Conservation (phyloP, 2,113 vertebrate species). For the Sinocyclocheilus anophthalmus region DNA sequence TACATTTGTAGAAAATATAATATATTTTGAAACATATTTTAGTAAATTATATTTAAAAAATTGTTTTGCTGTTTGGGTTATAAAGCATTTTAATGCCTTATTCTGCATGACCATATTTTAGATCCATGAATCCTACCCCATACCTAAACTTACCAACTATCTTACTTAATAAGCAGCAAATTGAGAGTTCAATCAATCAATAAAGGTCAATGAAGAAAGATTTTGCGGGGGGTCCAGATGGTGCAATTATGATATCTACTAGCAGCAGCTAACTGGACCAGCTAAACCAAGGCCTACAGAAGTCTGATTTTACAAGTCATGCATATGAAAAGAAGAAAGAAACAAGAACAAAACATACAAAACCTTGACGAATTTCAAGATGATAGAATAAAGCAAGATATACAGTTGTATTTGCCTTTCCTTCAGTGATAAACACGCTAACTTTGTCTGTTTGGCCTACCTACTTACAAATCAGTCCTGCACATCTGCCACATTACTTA, state of each 20-base stretch:
- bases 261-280: neutral
- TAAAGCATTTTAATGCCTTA: too few species aligned
- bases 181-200: neutral
- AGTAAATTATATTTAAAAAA: too few species aligned
- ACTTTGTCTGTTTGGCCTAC: slow-evolving; percentile 22
- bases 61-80: too few species aligned
- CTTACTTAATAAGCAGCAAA: neutral
- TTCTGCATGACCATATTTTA: too few species aligned
- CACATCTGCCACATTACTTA: slow-evolving; percentile 62
- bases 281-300: neutral
- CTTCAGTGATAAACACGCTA: neutral
- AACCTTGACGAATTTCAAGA: neutral
- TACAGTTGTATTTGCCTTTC: neutral
- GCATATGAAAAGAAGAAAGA: neutral
- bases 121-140: too few species aligned
- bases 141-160: neutral
- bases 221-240: neutral
- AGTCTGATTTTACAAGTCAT: neutral
- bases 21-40: too few species aligned
- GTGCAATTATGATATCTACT: neutral
- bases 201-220: too few species aligned
- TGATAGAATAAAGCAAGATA: neutral
- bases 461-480: slow-evolving; percentile 47
- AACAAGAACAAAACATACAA: neutral
- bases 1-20: too few species aligned